Conservation (phyloP, 2,888 invertebrate species). For the Leptinotarsa tumamoca region DNA sequence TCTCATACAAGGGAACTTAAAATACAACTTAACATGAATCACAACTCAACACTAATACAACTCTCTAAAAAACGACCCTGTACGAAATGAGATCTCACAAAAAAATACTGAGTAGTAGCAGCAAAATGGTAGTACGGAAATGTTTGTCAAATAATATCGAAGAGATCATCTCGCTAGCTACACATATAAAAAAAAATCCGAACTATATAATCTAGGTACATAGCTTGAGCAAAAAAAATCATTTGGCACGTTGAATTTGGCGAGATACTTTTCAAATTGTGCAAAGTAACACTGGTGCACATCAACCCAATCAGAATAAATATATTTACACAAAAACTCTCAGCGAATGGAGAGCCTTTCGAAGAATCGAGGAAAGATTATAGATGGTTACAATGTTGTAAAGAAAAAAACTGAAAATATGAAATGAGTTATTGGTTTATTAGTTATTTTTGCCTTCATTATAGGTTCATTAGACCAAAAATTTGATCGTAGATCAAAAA, state of each 20-base stretch:
- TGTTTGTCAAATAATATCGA: neutral
- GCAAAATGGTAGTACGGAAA: neutral
- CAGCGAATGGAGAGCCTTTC: too few relatives aligned
- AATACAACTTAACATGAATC: neutral
- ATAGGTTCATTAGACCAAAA: too few relatives aligned
- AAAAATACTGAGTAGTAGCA: neutral
- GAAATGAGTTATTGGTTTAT: too few relatives aligned
- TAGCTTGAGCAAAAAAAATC: slow-evolving; percentile 2
- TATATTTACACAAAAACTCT: neutral
- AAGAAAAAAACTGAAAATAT: too few relatives aligned
- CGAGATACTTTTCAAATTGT: neutral
- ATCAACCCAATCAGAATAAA: too few relatives aligned
- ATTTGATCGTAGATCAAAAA: too few relatives aligned
- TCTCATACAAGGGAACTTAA: slow-evolving; percentile 6
- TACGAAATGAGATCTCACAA: slow-evolving; percentile 9
- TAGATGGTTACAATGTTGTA: too few relatives aligned
- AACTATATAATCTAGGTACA: too few relatives aligned
- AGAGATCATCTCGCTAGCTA: neutral
- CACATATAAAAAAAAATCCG: neutral
- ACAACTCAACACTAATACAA: slow-evolving; percentile 2
- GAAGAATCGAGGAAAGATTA: too few relatives aligned
- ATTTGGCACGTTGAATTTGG: slow-evolving; percentile 11
- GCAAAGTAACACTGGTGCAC: too few relatives aligned
- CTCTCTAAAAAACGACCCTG: slow-evolving; percentile 4
- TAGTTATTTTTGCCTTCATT: too few relatives aligned